phyloP scores from a whole-genome alignment of 2,888 invertebrate species.

The Palloptera scutellata region DNA sequence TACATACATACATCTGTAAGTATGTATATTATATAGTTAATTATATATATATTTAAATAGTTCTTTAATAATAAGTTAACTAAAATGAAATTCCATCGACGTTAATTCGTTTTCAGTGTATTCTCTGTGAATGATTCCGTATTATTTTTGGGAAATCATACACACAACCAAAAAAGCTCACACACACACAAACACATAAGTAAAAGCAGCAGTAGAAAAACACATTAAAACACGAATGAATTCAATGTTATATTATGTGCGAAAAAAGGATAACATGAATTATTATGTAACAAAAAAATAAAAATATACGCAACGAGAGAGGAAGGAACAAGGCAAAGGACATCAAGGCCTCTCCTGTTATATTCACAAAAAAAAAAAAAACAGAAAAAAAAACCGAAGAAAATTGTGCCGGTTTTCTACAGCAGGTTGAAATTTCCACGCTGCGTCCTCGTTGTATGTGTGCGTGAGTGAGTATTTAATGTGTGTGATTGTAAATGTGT shows the following conservation, averaged over 20 bases:
- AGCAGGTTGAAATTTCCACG: constrained; percentile 49
- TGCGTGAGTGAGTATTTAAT: neutral
- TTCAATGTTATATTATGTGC: constrained; percentile 34
- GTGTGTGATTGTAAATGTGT: constrained; percentile 40
- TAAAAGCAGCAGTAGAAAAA: constrained; percentile 5
- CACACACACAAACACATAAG: constrained; percentile 19
- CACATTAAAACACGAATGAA: constrained; percentile 37
- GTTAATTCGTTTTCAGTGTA: too few relatives aligned
- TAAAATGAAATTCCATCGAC: too few relatives aligned
- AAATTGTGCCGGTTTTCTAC: constrained; percentile 22
- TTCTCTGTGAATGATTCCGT: too few relatives aligned
- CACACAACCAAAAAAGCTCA: neutral
- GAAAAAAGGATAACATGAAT: constrained; percentile 55
- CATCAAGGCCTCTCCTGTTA: neutral
- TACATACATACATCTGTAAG: too few relatives aligned
- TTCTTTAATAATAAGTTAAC: too few relatives aligned
- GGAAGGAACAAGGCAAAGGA: neutral
- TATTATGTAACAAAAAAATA: constrained; percentile 51
- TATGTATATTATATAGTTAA: too few relatives aligned
- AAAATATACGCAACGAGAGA: constrained; percentile 21
- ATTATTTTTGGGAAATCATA: too few relatives aligned
- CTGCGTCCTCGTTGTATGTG: constrained; percentile 39
- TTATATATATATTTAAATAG: too few relatives aligned
- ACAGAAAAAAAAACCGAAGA: constrained; percentile 3
- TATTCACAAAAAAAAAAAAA: too few relatives aligned